phyloP scores from a whole-genome alignment of 2,888 invertebrate genomes.

The Laothoe populi region DNA sequence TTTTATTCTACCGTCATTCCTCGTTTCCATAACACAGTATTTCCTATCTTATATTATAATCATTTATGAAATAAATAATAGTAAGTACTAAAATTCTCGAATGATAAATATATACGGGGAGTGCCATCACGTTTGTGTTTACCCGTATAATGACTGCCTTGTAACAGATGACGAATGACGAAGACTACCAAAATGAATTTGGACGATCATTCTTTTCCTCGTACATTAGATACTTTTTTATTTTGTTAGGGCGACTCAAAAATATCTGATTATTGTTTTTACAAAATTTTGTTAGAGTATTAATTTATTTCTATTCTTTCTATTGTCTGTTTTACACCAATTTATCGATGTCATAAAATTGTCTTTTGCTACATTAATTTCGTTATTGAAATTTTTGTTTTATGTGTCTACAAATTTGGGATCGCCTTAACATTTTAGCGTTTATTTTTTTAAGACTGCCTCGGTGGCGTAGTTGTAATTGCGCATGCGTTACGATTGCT shows the following conservation, averaged over 20 bases:
- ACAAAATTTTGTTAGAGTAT: not conserved
- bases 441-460: slow-evolving; percentile 14
- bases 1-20: not conserved
- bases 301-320: not conserved
- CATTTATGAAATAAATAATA: not conserved
- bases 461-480: no score
- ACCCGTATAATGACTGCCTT: slow-evolving; percentile 27
- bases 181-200: slow-evolving; percentile 26
- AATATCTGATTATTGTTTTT: not conserved
- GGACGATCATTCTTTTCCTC: slow-evolving; percentile 27
- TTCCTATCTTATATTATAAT: no score
- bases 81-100: not conserved
- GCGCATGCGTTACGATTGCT: no score
- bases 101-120: not conserved
- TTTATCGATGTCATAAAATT: not conserved
- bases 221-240: slow-evolving; percentile 38
- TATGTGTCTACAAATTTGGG: not conserved
- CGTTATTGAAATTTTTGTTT: not conserved
- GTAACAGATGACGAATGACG: slow-evolving; percentile 18
- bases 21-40: not conserved
- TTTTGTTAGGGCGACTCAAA: slow-evolving; percentile 23
- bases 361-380: not conserved
- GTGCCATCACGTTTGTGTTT: slow-evolving; percentile 27
- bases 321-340: not conserved
- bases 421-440: slow-evolving; percentile 10